phyloP scores from a whole-genome alignment of 2,797 vertebrate species.

The Gymnoscopelus microlampas region DNA sequence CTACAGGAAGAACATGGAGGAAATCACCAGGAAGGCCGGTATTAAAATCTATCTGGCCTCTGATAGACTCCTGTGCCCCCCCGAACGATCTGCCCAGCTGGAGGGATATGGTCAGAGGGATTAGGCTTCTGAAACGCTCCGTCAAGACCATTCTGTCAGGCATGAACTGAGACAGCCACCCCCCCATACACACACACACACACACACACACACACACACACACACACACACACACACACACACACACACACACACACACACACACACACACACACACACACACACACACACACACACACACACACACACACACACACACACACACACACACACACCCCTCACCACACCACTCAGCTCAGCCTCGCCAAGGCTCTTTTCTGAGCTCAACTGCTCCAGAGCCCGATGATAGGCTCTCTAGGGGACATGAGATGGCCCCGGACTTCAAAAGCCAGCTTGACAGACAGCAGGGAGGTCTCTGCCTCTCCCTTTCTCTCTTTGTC shows the following conservation, averaged over 20 bases:
- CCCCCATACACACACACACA: conserved; percentile 59
- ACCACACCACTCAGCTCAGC: conserved; percentile 56
- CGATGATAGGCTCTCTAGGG: conserved; percentile 84
- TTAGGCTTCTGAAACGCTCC: conserved; percentile 81
- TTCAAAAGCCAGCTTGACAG: conserved; percentile 88
- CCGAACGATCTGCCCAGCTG: conserved; percentile 75
- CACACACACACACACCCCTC: conserved; percentile 31
- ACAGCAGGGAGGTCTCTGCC: conserved; percentile 75
- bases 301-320: conserved; percentile 28
- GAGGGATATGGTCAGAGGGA: conserved; percentile 79
- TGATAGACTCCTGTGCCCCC: conserved; percentile 61
- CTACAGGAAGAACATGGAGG: conserved; percentile 66
- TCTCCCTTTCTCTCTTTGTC: conserved; percentile 43
- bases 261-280: conserved; percentile 25
- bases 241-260: conserved; percentile 40
- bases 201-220: conserved; percentile 42
- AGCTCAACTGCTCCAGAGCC: conserved; percentile 76
- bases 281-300: conserved; percentile 47
- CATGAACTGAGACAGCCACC: conserved; percentile 73
- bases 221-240: conserved; percentile 38
- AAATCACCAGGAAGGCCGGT: conserved; percentile 72
- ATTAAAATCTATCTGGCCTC: conserved; percentile 78
- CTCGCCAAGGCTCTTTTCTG: conserved; percentile 67
- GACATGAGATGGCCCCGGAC: conserved; percentile 83
- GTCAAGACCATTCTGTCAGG: conserved; percentile 85